Evolutionary conservation across 2,113 vertebrate species (phyloP).

Genomic region (Salminus brasiliensis): DNA sequence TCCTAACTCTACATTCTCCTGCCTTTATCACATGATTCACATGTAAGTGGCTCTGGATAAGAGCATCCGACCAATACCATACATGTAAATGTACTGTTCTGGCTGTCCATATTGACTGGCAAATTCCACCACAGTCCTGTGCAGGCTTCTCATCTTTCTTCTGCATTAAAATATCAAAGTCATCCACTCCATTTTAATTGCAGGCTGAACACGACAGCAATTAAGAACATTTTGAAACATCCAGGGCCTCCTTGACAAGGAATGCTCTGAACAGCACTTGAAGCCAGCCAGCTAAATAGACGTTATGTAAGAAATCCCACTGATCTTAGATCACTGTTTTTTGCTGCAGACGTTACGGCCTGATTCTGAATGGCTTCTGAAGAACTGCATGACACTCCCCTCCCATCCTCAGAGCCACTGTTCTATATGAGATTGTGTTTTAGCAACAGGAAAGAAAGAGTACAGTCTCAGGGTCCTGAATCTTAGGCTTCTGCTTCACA

Average conservation of each 20-base stretch:
- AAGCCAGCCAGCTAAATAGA: not conserved
- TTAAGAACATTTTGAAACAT: conserved; percentile 15
- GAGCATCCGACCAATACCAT: too few species aligned
- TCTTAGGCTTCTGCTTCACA: not conserved
- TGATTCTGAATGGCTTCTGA: not conserved
- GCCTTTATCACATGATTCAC: too few species aligned
- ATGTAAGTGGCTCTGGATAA: too few species aligned
- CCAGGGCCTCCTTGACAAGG: not conserved
- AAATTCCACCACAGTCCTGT: not conserved
- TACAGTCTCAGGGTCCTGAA: not conserved
- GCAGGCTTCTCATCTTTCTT: not conserved
- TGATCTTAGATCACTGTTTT: conserved; percentile 11
- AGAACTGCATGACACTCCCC: not conserved
- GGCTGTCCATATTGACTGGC: too few species aligned
- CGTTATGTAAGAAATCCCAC: conserved; percentile 4
- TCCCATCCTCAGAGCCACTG: not conserved
- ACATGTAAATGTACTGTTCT: too few species aligned
- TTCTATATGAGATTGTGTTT: not conserved
- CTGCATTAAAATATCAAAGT: conserved; percentile 21
- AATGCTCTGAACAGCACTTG: not conserved
- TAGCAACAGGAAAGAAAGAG: not conserved
- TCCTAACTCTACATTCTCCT: too few species aligned
- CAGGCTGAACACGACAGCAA: conserved; percentile 18
- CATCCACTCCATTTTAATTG: not conserved
- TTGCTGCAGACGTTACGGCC: not conserved